Base-by-base conservation (phyloP, 2,888 invertebrate species). In the Drosophila yooni region DNA sequence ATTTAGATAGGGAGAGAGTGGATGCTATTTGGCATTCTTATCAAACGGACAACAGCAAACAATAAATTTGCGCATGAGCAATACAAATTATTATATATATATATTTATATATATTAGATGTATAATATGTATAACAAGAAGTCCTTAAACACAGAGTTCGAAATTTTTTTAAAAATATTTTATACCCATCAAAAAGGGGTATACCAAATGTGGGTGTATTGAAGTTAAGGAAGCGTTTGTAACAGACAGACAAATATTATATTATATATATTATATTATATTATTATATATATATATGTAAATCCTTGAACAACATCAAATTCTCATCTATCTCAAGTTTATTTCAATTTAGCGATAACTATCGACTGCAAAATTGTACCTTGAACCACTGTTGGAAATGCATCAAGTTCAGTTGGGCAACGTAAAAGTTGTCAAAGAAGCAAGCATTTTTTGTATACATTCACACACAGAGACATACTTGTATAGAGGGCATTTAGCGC, bases 41-140 rank as follows among this genome's bases (percentile, higher is more conserved):
- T 73, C 74, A 76, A 76, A 66, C 66, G 51, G 46, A 29, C 62
- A 50, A 51, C 70, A 80, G 66, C 61, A 63, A 62, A 65, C 29
- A 74, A 62, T 66, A 78, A 76, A 70, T 64, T 74, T 74, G 83
- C 83, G 83, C 83, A 88, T 74, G 57, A 82, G 80, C 38, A 31
- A 27, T 18, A 36, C n/a, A 43, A 18, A 13, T 50, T 27, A n/a
- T 13, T 3, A 43, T 11, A 11, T 6, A 46, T 33, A 29, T 38
- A 46, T 31, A n/a, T 48, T 54, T 27, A 15, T 58, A 36, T 11
- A 21, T 43, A 43, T 43, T 2, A 4, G 0, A 13, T 21, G 11
- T 21, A 43, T 43, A 43, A 11, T 7, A 21, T 21, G 21, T 46
- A 46, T 46, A 46, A 46, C 21, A 46, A 3, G 5, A 43, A 21